Conservation (phyloP, 2,113 vertebrate species). For the Takifugu bimaculatus region DNA sequence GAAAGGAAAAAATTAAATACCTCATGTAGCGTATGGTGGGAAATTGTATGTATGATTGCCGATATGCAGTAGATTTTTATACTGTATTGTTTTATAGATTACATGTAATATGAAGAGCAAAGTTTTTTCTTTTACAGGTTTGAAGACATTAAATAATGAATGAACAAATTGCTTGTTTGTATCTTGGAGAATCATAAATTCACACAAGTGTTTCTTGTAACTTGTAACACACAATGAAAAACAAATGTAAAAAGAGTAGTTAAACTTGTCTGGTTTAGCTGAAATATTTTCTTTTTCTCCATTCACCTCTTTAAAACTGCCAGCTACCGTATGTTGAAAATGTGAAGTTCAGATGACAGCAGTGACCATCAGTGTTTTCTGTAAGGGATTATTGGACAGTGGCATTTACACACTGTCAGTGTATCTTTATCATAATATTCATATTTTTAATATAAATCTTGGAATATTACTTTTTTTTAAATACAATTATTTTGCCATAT, state of each 20-base stretch:
- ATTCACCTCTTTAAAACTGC: slow-evolving; percentile 44
- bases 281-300: slow-evolving; percentile 6
- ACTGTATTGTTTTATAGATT: slow-evolving; percentile 8
- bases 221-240: not conserved
- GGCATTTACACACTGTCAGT: not conserved
- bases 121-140: slow-evolving; percentile 16
- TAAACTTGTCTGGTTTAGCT: not conserved
- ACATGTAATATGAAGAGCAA: slow-evolving; percentile 11
- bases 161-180: not conserved
- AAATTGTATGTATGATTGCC: slow-evolving; percentile 10
- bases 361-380: not conserved
- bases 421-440: too few relatives aligned
- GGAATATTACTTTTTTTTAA: too few relatives aligned
- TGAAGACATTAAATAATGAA: slow-evolving; percentile 14
- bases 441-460: too few relatives aligned
- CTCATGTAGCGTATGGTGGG: not conserved
- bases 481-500: too few relatives aligned
- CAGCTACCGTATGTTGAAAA: slow-evolving; percentile 57
- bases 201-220: too few relatives aligned
- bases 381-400: not conserved
- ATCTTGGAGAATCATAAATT: too few relatives aligned
- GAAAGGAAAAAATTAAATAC: slow-evolving; percentile 5
- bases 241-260: not conserved
- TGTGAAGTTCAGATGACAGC: slow-evolving; percentile 38
- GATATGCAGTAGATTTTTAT: slow-evolving; percentile 24